A percentile compares a stretch with the other conserved stretches of the same genome.
Evolutionary conservation across 2,888 invertebrate species (phyloP).

Genomic region (Digitonthophagus gazella): DNA sequence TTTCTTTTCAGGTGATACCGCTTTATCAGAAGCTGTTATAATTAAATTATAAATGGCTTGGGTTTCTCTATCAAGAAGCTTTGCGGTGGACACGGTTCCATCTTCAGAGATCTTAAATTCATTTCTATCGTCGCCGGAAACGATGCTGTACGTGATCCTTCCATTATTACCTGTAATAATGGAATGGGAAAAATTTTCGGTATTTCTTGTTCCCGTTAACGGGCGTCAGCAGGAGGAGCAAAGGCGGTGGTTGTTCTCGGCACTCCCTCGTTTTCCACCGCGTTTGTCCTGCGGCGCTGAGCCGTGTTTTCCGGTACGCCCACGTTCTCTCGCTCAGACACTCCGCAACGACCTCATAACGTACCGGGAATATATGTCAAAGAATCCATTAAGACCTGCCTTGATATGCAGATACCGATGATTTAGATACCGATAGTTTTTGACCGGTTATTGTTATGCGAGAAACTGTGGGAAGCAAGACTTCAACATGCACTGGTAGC

Average conservation of each 20-base stretch:
- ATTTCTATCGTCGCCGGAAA: slow-evolving; percentile 74
- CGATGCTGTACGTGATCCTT: slow-evolving; percentile 75
- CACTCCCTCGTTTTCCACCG: not conserved
- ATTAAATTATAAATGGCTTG: slow-evolving; percentile 79
- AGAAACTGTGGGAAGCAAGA: not conserved
- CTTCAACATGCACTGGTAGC: not conserved
- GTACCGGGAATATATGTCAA: not conserved
- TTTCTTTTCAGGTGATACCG: slow-evolving; percentile 67
- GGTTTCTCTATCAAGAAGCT: slow-evolving; percentile 78
- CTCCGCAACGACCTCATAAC: not conserved
- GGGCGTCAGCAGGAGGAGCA: not conserved
- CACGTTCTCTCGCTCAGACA: not conserved
- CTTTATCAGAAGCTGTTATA: slow-evolving; percentile 83
- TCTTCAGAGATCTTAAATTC: slow-evolving; percentile 80
- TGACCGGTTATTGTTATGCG: not conserved
- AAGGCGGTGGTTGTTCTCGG: not conserved
- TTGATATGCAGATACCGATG: not conserved
- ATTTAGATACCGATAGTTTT: not conserved
- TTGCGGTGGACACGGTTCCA: slow-evolving; percentile 79
- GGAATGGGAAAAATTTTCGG: not conserved
- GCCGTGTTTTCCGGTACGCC: not conserved
- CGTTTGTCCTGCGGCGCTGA: not conserved
- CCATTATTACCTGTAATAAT: slow-evolving; percentile 75
- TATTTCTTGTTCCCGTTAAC: not conserved
- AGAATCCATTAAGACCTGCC: not conserved